A percentile compares a stretch with the other conserved stretches of the same genome.
Evolutionary conservation across 2,888 invertebrate genomes (phyloP).

Genomic region (Lepidocyrtoides sp.): DNA sequence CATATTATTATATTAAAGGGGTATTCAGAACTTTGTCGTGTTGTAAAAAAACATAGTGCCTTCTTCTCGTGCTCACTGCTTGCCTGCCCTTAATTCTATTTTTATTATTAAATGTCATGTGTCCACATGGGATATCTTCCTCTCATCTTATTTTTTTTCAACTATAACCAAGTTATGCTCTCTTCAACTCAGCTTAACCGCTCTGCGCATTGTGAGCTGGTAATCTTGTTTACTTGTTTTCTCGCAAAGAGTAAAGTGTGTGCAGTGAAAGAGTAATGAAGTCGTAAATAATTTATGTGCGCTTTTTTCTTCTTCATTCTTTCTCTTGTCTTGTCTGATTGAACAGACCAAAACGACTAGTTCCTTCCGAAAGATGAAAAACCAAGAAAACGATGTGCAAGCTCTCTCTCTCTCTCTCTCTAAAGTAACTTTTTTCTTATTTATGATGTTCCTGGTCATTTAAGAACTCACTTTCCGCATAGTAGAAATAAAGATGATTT

Average conservation of each 20-base stretch:
- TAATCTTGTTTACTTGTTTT: constrained; percentile 16
- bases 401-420: no score
- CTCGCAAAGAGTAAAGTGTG: not conserved
- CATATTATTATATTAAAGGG: not conserved
- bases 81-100: constrained; percentile 29
- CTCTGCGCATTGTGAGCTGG: not conserved
- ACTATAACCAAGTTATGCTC: not conserved
- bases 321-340: not conserved
- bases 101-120: constrained; percentile 65
- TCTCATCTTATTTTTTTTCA: constrained; percentile 1
- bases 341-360: no score
- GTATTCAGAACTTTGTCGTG: not conserved
- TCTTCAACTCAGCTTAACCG: not conserved
- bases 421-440: no score
- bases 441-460: no score
- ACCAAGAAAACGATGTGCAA: no score
- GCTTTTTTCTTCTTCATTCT: not conserved
- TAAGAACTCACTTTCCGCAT: no score
- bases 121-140: constrained; percentile 45
- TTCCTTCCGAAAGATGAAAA: no score
- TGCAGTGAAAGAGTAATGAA: not conserved
- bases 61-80: not conserved
- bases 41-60: not conserved
- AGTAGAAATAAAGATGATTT: no score
- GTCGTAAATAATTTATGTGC: not conserved